Evolutionary conservation across 30 jellyfish, hydroid and myxozoan species (phyloP).

Genomic region (Haliclystus octoradiatus): DNA sequence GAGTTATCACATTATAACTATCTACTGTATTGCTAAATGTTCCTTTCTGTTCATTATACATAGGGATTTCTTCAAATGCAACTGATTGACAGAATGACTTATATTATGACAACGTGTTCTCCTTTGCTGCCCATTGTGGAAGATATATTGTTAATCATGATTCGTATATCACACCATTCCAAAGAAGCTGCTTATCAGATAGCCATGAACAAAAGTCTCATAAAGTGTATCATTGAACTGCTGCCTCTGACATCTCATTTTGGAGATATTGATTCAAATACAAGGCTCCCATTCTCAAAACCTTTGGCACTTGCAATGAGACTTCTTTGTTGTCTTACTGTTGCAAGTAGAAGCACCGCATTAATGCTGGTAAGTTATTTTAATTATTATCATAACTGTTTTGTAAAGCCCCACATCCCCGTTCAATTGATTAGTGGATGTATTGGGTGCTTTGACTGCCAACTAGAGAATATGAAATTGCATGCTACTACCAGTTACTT

Average conservation of each 20-base stretch:
- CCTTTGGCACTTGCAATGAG: slow-evolving; percentile 26
- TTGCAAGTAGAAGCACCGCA: slow-evolving; percentile 56
- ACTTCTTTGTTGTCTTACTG: slow-evolving; percentile 27
- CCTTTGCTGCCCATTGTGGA: slow-evolving; percentile 35
- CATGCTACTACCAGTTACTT: too few relatives aligned
- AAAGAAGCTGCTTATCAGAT: slow-evolving; percentile 50
- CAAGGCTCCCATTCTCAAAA: not conserved
- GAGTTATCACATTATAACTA: too few relatives aligned
- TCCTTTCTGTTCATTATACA: too few relatives aligned
- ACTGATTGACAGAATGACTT: slow-evolving; percentile 55
- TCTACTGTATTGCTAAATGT: too few relatives aligned
- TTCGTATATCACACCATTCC: slow-evolving; percentile 62
- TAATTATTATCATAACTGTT: too few relatives aligned
- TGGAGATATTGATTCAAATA: not conserved
- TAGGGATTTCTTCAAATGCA: slow-evolving; percentile 78
- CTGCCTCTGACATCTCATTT: not conserved
- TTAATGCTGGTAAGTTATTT: slow-evolving; percentile 35
- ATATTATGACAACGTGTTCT: slow-evolving; percentile 46
- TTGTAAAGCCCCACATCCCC: too few relatives aligned
- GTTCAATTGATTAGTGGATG: too few relatives aligned
- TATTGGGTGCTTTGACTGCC: too few relatives aligned
- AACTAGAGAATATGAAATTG: too few relatives aligned
- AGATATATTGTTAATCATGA: slow-evolving; percentile 35
- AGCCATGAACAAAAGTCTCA: not conserved
- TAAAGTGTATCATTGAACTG: not conserved